Percentiles rank a stretch among this genome's conserved stretches.
Evolutionary conservation across 2,113 vertebrate genomes (phyloP).

Genomic region (Irena cyanogastra): DNA sequence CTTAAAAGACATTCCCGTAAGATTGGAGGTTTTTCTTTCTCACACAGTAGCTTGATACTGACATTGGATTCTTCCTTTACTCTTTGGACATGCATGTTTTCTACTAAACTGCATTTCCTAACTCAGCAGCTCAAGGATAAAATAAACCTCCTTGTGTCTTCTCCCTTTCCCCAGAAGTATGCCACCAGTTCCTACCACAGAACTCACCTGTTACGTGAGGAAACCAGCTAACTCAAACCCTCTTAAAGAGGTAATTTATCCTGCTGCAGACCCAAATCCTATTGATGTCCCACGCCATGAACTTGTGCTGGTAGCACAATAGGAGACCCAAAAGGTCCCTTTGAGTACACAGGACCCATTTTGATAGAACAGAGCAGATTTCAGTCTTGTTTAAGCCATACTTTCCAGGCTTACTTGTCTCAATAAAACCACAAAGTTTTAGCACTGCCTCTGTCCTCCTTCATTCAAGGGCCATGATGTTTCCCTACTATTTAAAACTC

Average conservation of each 20-base stretch:
- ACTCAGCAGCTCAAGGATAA: not conserved
- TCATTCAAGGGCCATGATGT: not conserved
- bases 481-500: not conserved
- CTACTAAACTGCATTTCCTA: not conserved
- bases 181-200: not conserved
- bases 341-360: not conserved
- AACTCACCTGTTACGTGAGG: not conserved
- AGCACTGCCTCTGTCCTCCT: not conserved
- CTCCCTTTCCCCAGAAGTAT: not conserved
- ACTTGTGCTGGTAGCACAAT: not conserved
- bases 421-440: not conserved
- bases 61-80: not conserved
- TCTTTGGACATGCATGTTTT: not conserved
- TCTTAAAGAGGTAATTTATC: not conserved
- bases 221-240: not conserved
- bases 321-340: not conserved
- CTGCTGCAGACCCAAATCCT: not conserved
- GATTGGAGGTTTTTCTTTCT: not conserved
- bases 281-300: accelerated
- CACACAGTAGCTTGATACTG: not conserved
- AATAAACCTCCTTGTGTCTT: not conserved
- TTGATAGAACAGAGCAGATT: not conserved
- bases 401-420: not conserved
- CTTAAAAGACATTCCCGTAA: not conserved
- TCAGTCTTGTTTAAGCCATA: not conserved